These are phyloP conservation scores for Tyto alba DNA, from an alignment of 2,113 vertebrate genomes.

Conservation along the genomic window DNA sequence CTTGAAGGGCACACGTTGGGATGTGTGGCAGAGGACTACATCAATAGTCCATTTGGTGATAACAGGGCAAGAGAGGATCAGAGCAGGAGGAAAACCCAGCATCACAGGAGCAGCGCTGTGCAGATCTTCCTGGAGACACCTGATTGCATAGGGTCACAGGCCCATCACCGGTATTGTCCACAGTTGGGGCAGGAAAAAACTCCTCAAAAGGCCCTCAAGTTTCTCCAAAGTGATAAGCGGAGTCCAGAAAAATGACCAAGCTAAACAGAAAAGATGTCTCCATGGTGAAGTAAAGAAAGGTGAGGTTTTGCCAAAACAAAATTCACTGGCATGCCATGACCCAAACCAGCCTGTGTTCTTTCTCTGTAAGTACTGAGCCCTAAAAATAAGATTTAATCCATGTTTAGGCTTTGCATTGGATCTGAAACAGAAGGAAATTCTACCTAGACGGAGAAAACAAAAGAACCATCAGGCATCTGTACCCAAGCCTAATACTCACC, in stretches of 20 bases:
- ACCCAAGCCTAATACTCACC: not conserved
- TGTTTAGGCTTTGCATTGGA: not conserved
- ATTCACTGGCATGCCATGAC: not conserved
- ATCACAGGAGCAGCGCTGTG: not conserved
- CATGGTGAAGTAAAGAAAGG: not conserved
- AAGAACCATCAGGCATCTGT: too few species aligned
- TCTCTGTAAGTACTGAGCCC: not conserved
- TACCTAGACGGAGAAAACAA: not conserved
- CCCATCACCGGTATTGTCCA: not conserved
- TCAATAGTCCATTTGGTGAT: not conserved
- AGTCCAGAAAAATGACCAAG: not conserved
- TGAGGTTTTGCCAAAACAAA: not conserved
- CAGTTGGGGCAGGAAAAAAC: not conserved
- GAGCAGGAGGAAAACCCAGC: not conserved
- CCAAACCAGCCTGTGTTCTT: not conserved
- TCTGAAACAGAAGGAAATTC: not conserved
- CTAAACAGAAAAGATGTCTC: not conserved
- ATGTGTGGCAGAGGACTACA: not conserved
- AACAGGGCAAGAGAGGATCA: not conserved
- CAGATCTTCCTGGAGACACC: not conserved
- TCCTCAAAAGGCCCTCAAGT: not conserved
- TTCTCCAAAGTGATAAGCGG: not conserved
- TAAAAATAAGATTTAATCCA: not conserved
- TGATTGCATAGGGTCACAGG: not conserved
- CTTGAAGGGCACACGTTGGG: not conserved